Evolutionary conservation across 2,888 invertebrate species (phyloP), one percentile per base, ranked within the genome.

Genomic region (Carcina quercana): DNA sequence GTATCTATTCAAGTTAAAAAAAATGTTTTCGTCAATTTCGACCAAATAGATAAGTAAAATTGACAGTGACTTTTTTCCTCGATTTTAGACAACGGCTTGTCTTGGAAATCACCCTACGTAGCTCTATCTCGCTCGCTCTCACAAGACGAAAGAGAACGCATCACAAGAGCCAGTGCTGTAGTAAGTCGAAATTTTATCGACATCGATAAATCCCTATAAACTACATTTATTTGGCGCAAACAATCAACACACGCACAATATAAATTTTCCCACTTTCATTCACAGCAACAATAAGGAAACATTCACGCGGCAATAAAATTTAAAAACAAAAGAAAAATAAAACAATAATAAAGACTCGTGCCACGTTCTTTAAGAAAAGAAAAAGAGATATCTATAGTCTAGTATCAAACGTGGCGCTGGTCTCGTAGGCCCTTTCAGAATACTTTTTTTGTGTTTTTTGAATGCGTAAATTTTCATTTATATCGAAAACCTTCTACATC

Each of bases 171-270:
- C 33, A 53, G 48, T 41, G 48, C 48, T 50, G 67, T 59, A n/a
- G n/a, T n/a, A n/a, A n/a, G 70, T 62, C 65, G 44, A 47, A 41
- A 51, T 40, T 33, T 48, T 44, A 50, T 49, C 45, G 54, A 57
- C 47, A 53, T 43, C 47, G 38, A 37, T 40, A 50, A 43, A 57
- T 55, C 45, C 53, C 53, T 52, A 52, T 59, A 63, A 49, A 50
- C 48, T 59, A n/a, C n/a, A 64, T 53, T 58, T 66, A 55, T 62
- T 74, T 61, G 69, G 78, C 78, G 79, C 68, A 79, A 20, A 79
- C 80, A 76, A 65, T 60, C 69, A 80, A 82, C 79, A 70, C 63
- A 68, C 76, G 79, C 79, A 59, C 72, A 61, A 66, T 72, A 57
- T 59, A 57, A 55, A 59, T 46, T 68, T 63, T 61, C 63, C 63